phyloP scores from a whole-genome alignment of 2,888 invertebrate genomes.

The Coronaproctus castanopsis region DNA sequence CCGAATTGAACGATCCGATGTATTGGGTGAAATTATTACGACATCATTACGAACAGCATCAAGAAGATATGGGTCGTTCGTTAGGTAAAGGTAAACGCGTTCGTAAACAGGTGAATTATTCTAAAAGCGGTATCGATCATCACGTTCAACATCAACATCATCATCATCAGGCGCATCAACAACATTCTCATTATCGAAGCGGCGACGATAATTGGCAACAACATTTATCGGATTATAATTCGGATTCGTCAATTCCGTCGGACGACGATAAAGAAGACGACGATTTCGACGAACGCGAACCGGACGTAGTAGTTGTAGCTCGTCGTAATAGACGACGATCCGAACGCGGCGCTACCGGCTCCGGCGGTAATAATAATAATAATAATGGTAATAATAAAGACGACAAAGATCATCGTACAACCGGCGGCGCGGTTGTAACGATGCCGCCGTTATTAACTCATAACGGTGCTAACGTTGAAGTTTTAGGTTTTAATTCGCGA shows the following conservation, averaged over 20 bases:
- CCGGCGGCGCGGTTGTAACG: constrained; percentile 34
- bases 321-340: too few relatives aligned
- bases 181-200: constrained; percentile 57
- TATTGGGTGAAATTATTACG: constrained; percentile 97
- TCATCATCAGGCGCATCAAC: constrained; percentile 67
- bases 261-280: constrained; percentile 93
- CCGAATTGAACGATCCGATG: constrained; percentile 94
- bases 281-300: constrained; percentile 78
- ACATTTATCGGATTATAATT: constrained; percentile 88
- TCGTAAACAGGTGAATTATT: constrained; percentile 84
- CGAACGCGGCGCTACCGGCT: too few relatives aligned
- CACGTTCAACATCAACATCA: neutral
- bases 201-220: constrained; percentile 90
- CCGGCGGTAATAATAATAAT: neutral
- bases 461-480: constrained; percentile 96
- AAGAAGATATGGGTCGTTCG: constrained; percentile 78
- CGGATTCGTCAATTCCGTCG: constrained; percentile 82
- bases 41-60: constrained; percentile 98
- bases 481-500: constrained; percentile 92
- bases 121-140: constrained; percentile 54
- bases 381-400: neutral
- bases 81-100: constrained; percentile 75
- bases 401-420: constrained; percentile 23
- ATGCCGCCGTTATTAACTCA: constrained; percentile 87
- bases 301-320: constrained; percentile 30